A percentile compares a stretch with the other conserved stretches of the same genome.
Evolutionary conservation across 2,888 invertebrate species (phyloP).

Genomic region (Apamea epomidion): DNA sequence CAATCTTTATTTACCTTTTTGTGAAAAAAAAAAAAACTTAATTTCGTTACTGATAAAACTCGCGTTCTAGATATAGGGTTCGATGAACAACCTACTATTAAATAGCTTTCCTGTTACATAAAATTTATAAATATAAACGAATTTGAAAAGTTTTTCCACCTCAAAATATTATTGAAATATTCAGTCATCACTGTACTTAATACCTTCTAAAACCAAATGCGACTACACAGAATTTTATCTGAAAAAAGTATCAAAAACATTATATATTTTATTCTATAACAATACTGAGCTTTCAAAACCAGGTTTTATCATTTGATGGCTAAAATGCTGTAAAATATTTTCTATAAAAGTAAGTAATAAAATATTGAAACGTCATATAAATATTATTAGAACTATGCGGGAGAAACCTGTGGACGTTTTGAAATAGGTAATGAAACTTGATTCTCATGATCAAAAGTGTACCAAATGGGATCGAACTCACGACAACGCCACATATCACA

Average conservation of each 20-base stretch:
- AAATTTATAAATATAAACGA: not conserved
- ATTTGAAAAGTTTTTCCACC: not conserved
- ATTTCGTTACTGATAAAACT: not conserved
- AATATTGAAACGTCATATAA: constrained; percentile 18
- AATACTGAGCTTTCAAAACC: not conserved
- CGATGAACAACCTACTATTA: too few relatives aligned
- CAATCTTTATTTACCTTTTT: not conserved
- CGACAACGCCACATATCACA: not conserved
- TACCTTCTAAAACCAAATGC: not conserved
- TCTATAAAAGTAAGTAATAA: constrained; percentile 5
- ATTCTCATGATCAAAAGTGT: not conserved
- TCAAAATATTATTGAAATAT: not conserved
- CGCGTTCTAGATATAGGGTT: too few relatives aligned
- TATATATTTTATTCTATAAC: not conserved
- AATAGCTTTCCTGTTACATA: not conserved
- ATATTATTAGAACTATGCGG: not conserved
- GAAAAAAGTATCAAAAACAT: not conserved
- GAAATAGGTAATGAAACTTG: not conserved
- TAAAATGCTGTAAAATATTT: constrained; percentile 17
- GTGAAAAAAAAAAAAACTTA: not conserved
- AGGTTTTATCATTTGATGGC: not conserved
- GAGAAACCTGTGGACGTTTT: not conserved
- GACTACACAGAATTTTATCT: not conserved
- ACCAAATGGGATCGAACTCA: not conserved
- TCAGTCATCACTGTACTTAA: not conserved